Percentiles rank a stretch among this genome's conserved stretches.
phyloP scores from a whole-genome alignment of 2,888 invertebrate genomes.

The Rhingia rostrata region DNA sequence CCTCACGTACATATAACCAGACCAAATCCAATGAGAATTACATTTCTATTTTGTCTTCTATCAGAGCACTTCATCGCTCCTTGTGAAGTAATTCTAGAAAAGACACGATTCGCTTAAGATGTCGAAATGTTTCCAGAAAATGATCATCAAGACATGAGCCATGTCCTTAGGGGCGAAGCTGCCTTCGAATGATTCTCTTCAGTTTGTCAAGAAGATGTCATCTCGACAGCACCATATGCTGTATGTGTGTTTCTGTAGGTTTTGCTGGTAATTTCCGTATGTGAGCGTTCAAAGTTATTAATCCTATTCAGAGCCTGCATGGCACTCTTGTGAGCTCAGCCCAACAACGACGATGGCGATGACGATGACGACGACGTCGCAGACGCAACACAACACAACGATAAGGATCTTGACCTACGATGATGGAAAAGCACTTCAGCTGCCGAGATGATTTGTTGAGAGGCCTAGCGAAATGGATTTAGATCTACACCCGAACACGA shows the following conservation, averaged over 20 bases:
- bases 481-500: conserved; percentile 68
- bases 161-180: conserved; percentile 71
- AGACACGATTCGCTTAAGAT: conserved; percentile 74
- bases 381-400: conserved; percentile 22
- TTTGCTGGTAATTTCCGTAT: conserved; percentile 53
- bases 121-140: conserved; percentile 74
- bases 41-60: conserved; percentile 74
- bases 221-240: conserved; percentile 46
- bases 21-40: conserved; percentile 73
- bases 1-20: conserved; percentile 63
- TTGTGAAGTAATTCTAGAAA: conserved; percentile 69
- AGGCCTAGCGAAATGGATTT: conserved; percentile 70
- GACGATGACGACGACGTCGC: conserved; percentile 32
- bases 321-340: conserved; percentile 27
- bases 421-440: conserved; percentile 70
- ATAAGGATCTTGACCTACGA: conserved; percentile 72
- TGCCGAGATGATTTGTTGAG: conserved; percentile 73
- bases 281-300: conserved; percentile 62
- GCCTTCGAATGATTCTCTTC: conserved; percentile 71
- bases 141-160: conserved; percentile 73
- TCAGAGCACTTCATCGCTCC: conserved; percentile 70
- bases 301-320: conserved; percentile 61
- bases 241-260: conserved; percentile 17
- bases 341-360: conserved; percentile 40
- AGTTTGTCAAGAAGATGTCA: conserved; percentile 75